Conservation (phyloP, 2,888 invertebrate genomes). For the Mythimna lalbum region DNA sequence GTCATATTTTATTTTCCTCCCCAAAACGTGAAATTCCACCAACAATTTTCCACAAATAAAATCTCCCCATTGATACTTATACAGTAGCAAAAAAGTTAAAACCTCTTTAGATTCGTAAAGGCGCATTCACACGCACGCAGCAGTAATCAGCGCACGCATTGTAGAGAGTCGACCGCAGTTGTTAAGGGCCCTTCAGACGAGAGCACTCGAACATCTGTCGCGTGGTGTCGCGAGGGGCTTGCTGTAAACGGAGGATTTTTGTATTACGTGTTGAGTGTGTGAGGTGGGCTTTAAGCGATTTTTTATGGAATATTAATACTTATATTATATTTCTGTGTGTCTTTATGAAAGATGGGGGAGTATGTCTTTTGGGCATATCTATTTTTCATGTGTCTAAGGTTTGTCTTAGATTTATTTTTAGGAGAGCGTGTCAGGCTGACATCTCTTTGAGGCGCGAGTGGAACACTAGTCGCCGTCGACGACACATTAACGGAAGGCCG, state of each 20-base stretch:
- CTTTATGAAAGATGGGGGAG: neutral
- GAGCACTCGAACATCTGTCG: slow-evolving; percentile 84
- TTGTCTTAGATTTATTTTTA: no score
- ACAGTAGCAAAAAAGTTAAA: slow-evolving; percentile 65
- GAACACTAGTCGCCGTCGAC: no score
- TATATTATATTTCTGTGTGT: neutral
- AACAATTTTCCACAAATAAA: slow-evolving; percentile 43
- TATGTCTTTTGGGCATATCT: neutral
- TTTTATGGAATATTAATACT: slow-evolving; percentile 45
- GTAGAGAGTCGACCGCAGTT: slow-evolving; percentile 73
- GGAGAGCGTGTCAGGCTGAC: no score
- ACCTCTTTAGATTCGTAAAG: slow-evolving; percentile 67
- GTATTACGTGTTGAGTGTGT: slow-evolving; percentile 54
- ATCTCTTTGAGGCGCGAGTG: no score
- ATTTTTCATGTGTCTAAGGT: no score
- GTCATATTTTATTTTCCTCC: neutral
- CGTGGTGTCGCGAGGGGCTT: slow-evolving; percentile 63
- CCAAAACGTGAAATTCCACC: slow-evolving; percentile 12
- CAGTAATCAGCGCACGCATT: slow-evolving; percentile 70
- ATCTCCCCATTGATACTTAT: slow-evolving; percentile 47
- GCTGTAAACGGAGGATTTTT: slow-evolving; percentile 69
- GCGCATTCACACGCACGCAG: slow-evolving; percentile 67
- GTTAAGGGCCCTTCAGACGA: slow-evolving; percentile 76
- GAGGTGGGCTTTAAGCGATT: slow-evolving; percentile 50
- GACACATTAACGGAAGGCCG: no score